These are phyloP conservation scores for Myotis pilosus DNA, from an alignment of 2,797 vertebrate genomes.

Conservation along the genomic window DNA sequence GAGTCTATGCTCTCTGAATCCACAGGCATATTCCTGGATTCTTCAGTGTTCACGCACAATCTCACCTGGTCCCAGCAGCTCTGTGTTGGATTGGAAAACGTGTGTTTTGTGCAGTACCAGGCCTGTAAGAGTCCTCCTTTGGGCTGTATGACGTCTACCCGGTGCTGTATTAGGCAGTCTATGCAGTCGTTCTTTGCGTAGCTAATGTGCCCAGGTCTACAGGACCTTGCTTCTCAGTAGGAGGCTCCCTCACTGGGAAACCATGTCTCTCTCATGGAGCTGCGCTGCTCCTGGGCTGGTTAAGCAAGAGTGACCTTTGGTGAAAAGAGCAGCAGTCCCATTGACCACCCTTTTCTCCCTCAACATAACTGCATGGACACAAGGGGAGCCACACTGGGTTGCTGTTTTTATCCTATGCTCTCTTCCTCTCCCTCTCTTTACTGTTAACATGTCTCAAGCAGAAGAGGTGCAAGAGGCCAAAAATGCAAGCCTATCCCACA, in stretches of 20 bases:
- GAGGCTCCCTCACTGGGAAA: not conserved
- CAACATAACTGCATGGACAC: not conserved
- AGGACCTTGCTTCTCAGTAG: slow-evolving; percentile 37
- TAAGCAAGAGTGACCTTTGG: slow-evolving; percentile 49
- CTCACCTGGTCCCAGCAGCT: not conserved
- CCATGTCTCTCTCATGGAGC: not conserved
- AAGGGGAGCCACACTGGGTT: not conserved
- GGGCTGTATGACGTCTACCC: not conserved
- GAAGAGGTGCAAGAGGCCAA: not conserved
- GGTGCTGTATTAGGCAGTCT: not conserved
- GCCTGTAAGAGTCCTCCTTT: not conserved
- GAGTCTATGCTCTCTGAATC: not conserved
- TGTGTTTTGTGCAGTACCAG: not conserved
- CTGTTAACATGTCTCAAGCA: not conserved
- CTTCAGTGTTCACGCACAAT: not conserved
- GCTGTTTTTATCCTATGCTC: not conserved
- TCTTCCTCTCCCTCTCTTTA: not conserved
- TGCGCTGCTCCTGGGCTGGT: slow-evolving; percentile 10
- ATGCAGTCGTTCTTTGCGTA: slow-evolving; percentile 56
- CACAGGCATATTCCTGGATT: not conserved
- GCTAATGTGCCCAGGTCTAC: slow-evolving; percentile 49
- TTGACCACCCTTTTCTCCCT: not conserved
- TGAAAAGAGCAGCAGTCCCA: not conserved
- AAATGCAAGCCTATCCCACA: not conserved
- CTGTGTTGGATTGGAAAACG: not conserved